phyloP scores from a whole-genome alignment of 1,140 invertebrate genomes.

The Hyposmocoma kahamanoa region DNA sequence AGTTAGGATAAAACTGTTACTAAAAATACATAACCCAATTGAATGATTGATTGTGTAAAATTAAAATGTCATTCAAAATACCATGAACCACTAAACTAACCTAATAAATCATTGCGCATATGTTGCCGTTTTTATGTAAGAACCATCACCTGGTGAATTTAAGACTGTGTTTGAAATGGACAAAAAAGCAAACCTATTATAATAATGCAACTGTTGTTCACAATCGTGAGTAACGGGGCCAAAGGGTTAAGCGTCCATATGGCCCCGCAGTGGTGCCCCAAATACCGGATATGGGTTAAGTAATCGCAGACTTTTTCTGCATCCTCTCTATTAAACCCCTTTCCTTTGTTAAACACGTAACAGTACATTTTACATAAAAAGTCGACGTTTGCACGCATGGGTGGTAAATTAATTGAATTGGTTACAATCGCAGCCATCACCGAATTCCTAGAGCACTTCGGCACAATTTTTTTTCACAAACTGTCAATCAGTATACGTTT shows the following conservation, averaged over 20 bases:
- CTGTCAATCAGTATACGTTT: neutral
- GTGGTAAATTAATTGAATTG: slow-evolving; percentile 53
- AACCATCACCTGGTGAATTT: slow-evolving; percentile 32
- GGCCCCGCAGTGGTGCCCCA: slow-evolving; percentile 27
- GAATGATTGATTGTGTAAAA: no score
- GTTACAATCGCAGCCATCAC: slow-evolving; percentile 30
- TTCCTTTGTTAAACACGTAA: slow-evolving; percentile 50
- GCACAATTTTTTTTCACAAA: neutral
- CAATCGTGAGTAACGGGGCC: slow-evolving; percentile 58
- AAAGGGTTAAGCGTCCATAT: slow-evolving; percentile 69
- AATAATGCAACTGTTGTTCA: slow-evolving; percentile 60
- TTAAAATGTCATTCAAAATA: no score
- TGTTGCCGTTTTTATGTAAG: neutral
- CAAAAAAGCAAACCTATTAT: slow-evolving; percentile 43
- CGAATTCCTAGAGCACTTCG: slow-evolving; percentile 21
- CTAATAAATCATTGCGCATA: neutral
- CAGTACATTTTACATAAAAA: slow-evolving; percentile 37
- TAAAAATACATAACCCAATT: no score
- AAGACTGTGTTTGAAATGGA: slow-evolving; percentile 14
- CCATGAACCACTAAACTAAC: neutral
- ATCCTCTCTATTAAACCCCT: slow-evolving; percentile 58
- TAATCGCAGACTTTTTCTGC: slow-evolving; percentile 64
- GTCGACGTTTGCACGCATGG: slow-evolving; percentile 50
- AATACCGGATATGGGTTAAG: slow-evolving; percentile 67
- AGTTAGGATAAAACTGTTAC: no score